These are phyloP conservation scores for Rhagologus leucostigma DNA, from an alignment of 2,113 vertebrate genomes.

Conservation along the genomic window DNA sequence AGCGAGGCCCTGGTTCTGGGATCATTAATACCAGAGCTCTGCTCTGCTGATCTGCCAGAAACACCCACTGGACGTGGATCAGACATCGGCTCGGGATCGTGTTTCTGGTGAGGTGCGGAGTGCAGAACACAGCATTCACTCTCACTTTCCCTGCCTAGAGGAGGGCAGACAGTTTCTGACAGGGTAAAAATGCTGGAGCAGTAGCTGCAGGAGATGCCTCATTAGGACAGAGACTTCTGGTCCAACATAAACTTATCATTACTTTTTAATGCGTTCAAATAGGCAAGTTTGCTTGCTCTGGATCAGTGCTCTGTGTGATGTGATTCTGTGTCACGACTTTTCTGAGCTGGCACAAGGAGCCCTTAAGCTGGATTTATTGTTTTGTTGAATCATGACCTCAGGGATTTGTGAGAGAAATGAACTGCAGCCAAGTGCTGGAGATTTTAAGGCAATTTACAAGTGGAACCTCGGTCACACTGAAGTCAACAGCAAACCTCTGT, in stretches of 20 bases:
- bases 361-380: constrained; percentile 50
- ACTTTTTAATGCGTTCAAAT: neutral
- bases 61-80: neutral
- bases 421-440: neutral
- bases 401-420: constrained; percentile 31
- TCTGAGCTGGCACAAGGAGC: neutral
- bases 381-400: constrained; percentile 24
- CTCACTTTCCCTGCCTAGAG: neutral
- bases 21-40: neutral
- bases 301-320: neutral
- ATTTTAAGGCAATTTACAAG: neutral
- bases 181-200: neutral
- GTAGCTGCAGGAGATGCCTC: neutral
- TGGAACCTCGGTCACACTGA: neutral
- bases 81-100: accelerated
- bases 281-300: neutral
- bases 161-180: neutral
- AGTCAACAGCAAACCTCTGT: neutral
- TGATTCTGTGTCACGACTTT: constrained; percentile 2
- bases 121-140: neutral
- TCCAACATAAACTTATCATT: neutral
- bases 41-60: neutral
- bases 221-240: neutral
- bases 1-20: neutral
- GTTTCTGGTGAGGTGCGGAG: neutral